Evolutionary conservation across 2,113 vertebrate genomes (phyloP).

Genomic region (Hystrix brachyura): DNA sequence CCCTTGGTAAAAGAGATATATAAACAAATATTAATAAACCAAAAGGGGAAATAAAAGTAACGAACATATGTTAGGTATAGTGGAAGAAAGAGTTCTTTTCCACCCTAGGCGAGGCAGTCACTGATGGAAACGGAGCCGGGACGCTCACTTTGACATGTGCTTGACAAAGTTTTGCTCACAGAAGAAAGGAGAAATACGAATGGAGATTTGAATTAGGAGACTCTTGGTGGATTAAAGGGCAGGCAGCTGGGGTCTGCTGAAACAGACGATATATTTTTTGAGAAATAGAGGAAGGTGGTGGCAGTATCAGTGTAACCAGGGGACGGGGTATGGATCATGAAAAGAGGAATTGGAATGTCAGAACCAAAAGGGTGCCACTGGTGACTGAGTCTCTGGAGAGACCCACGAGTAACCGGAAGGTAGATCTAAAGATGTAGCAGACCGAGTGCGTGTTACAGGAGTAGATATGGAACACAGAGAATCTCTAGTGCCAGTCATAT

Average conservation of each 20-base stretch:
- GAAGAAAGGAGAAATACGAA: background rate
- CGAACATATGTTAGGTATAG: background rate
- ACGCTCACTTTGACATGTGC: background rate
- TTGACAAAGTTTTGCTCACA: background rate
- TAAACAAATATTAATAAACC: slow-evolving; percentile 2
- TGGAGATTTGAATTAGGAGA: background rate
- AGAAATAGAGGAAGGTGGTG: background rate
- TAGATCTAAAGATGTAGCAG: background rate
- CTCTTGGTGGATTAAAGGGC: background rate
- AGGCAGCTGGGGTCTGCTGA: background rate
- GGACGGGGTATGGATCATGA: accelerated
- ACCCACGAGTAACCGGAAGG: background rate
- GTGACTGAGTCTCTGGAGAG: background rate
- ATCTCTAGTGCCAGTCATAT: background rate
- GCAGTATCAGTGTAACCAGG: background rate
- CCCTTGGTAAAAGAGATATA: background rate
- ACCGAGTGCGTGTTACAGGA: background rate
- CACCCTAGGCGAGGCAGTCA: background rate
- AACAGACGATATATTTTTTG: background rate
- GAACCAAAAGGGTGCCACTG: accelerated
- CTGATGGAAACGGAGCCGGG: accelerated
- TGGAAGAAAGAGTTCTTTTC: background rate
- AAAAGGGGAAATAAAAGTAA: background rate
- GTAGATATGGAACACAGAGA: background rate
- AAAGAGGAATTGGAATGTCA: background rate